These are phyloP conservation scores for Sisyra terminalis DNA, from an alignment of 2,888 invertebrate species.

Conservation along the genomic window DNA sequence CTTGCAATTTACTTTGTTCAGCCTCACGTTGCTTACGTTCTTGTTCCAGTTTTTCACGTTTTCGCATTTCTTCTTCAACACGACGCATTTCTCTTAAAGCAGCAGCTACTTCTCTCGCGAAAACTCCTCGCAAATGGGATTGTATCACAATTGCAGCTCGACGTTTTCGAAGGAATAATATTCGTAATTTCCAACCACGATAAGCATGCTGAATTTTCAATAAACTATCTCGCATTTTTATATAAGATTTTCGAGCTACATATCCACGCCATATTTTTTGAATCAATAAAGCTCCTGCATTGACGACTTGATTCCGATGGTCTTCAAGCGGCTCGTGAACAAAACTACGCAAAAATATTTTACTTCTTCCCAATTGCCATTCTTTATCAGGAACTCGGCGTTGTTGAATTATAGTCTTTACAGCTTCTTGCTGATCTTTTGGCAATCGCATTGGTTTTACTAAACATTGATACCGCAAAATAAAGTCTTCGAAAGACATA, in stretches of 20 bases:
- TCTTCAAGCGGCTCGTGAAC: conserved; percentile 79
- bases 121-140: conserved; percentile 72
- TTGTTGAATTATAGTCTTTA: conserved; percentile 36
- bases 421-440: conserved; percentile 27
- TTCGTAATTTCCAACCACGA: conserved; percentile 69
- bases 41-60: conserved; percentile 56
- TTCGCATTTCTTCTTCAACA: conserved; percentile 73
- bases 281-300: conserved; percentile 51
- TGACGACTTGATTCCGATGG: conserved; percentile 48
- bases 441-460: conserved; percentile 28
- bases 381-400: conserved; percentile 54
- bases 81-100: conserved; percentile 75
- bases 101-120: conserved; percentile 75
- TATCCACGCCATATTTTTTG: conserved; percentile 60
- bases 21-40: conserved; percentile 44
- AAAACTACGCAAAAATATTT: conserved; percentile 67
- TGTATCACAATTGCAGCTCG: conserved; percentile 76
- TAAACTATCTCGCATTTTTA: conserved; percentile 45
- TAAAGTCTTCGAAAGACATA: conserved; percentile 58
- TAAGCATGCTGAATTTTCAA: conserved; percentile 69
- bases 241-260: conserved; percentile 46
- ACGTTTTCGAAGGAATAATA: conserved; percentile 63
- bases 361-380: conserved; percentile 79
- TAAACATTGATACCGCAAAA: conserved; percentile 61
- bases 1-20: conserved; percentile 28